A percentile compares a stretch with the other conserved stretches of the same genome.
phyloP scores from a whole-genome alignment of 35 echinoderm and acorn worm species.

The Eucidaris tribuloides region DNA sequence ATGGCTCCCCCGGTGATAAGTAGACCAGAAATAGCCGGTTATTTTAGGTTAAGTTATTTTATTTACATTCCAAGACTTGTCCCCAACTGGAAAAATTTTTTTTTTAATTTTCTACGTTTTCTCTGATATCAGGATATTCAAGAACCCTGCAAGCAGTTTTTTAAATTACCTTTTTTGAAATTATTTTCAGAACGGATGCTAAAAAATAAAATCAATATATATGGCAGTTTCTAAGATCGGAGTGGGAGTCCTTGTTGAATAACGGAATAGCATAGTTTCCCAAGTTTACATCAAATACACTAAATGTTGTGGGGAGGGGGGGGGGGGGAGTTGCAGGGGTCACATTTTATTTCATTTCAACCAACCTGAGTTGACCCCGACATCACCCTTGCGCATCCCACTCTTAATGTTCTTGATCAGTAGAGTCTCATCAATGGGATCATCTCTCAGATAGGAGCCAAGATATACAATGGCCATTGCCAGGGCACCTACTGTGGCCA shows the following conservation, averaged over 20 bases:
- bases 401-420: not conserved
- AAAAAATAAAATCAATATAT: no score
- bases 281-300: not conserved
- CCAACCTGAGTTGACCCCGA: not conserved
- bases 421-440: not conserved
- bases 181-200: no score
- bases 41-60: no score
- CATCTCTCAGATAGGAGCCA: not conserved
- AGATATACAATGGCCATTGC: not conserved
- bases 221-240: not conserved
- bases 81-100: no score
- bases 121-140: no score
- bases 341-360: not conserved
- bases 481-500: not conserved
- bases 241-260: not conserved
- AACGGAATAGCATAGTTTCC: not conserved
- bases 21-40: no score
- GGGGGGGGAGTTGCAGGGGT: not conserved
- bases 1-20: no score
- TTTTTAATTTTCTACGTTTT: no score
- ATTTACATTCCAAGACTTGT: no score
- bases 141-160: no score
- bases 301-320: no score
- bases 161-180: no score
- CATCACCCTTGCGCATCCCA: not conserved